phyloP scores from a whole-genome alignment of 2,888 invertebrate genomes.

The Eurytoma californica region DNA sequence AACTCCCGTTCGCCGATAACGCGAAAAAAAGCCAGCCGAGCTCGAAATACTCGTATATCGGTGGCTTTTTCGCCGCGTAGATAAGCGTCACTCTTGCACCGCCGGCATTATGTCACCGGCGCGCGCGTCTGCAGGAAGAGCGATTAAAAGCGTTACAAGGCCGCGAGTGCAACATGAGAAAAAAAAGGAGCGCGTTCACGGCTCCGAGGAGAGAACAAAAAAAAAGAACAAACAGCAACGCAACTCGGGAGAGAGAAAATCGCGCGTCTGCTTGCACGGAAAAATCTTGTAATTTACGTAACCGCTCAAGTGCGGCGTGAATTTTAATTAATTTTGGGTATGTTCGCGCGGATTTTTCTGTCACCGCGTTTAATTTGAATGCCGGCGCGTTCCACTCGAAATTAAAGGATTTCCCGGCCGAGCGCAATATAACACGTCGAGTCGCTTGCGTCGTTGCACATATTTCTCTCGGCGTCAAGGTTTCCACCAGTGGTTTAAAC shows the following conservation, averaged over 20 bases:
- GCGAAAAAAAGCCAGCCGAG: background rate
- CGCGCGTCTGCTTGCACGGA: background rate
- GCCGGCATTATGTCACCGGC: conserved; percentile 45
- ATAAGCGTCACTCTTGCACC: conserved; percentile 41
- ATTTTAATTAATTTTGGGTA: conserved; percentile 36
- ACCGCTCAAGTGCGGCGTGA: background rate
- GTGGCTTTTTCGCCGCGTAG: background rate
- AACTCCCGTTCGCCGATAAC: background rate
- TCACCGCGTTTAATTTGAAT: background rate
- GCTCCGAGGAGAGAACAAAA: background rate
- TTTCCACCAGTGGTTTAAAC: too few relatives aligned
- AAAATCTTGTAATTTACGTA: background rate
- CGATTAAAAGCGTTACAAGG: conserved; percentile 62
- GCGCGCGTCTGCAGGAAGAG: conserved; percentile 59
- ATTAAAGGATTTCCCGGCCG: background rate
- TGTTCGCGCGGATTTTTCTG: background rate
- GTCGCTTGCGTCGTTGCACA: too few relatives aligned
- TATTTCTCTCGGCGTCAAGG: too few relatives aligned
- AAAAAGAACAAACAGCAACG: background rate
- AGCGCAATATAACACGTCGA: too few relatives aligned
- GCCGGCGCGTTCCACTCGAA: background rate
- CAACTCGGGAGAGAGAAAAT: conserved; percentile 12
- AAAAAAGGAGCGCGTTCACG: conserved; percentile 53
- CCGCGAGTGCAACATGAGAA: conserved; percentile 50
- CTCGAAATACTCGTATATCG: background rate